A percentile compares a stretch with the other conserved stretches of the same genome.
These are phyloP conservation scores for Nephrotoma flavescens DNA, from an alignment of 2,888 invertebrate species.

Conservation along the genomic window DNA sequence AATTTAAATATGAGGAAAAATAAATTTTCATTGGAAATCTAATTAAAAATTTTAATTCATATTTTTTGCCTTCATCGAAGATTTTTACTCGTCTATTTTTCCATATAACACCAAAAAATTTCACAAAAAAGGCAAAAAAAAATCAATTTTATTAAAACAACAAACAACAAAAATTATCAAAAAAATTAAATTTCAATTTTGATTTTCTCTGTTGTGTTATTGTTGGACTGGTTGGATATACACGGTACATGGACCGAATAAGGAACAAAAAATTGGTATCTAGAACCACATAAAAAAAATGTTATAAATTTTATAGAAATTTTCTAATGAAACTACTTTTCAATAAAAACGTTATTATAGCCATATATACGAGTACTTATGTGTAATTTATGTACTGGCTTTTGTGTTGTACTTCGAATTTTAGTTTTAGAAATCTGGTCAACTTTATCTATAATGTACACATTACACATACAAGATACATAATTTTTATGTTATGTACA, in stretches of 20 bases:
- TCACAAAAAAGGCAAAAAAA: background rate
- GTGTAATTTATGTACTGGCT: background rate
- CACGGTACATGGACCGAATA: background rate
- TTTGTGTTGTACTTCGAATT: background rate
- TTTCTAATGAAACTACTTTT: background rate
- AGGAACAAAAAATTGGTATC: background rate
- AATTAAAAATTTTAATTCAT: background rate
- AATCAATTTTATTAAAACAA: background rate
- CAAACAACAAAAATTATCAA: background rate
- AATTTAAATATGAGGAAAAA: background rate
- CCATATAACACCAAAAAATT: background rate
- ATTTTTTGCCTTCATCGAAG: background rate
- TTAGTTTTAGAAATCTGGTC: background rate
- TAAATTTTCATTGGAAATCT: background rate
- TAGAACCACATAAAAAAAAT: background rate
- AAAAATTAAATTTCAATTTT: background rate
- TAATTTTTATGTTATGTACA: background rate
- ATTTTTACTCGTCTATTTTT: background rate
- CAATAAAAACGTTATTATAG: background rate
- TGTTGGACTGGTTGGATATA: background rate
- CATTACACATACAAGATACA: background rate
- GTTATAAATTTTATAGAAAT: background rate
- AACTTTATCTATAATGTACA: background rate
- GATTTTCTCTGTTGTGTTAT: background rate
- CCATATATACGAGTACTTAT: background rate